Evolutionary conservation across 1,140 invertebrate genomes (phyloP).

Genomic region (Homarus americanus): DNA sequence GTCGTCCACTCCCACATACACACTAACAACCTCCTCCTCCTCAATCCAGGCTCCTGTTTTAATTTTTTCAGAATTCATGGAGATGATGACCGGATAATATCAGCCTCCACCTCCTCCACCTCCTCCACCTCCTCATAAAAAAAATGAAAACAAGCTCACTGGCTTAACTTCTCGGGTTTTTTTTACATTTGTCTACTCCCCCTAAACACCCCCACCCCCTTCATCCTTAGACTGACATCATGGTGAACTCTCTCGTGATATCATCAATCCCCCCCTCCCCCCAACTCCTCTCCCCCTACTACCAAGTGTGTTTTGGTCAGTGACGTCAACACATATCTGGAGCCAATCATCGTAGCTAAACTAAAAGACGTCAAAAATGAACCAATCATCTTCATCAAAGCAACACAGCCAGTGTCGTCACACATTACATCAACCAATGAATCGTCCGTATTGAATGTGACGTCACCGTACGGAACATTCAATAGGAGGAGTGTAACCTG

Average conservation of each 20-base stretch:
- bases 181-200: not conserved
- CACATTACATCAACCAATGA: no score
- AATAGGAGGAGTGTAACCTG: no score
- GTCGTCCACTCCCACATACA: no score
- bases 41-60: not conserved
- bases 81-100: not conserved
- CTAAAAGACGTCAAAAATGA: no score
- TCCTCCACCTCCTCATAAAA: not conserved
- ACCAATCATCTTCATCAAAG: no score
- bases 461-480: no score
- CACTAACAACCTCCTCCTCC: not conserved
- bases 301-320: not conserved
- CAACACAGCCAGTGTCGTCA: no score
- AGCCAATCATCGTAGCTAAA: no score
- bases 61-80: slow-evolving; percentile 6
- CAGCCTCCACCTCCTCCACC: not conserved
- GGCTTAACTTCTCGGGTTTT: no score
- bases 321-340: not conserved
- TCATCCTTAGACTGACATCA: not conserved
- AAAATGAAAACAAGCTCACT: not conserved
- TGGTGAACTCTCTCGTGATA: not conserved
- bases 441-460: no score
- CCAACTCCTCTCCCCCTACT: no score
- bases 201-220: no score
- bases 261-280: not conserved